These are phyloP conservation scores for Drosophila diplacantha DNA, from an alignment of 2,888 invertebrate genomes.

Conservation along the genomic window DNA sequence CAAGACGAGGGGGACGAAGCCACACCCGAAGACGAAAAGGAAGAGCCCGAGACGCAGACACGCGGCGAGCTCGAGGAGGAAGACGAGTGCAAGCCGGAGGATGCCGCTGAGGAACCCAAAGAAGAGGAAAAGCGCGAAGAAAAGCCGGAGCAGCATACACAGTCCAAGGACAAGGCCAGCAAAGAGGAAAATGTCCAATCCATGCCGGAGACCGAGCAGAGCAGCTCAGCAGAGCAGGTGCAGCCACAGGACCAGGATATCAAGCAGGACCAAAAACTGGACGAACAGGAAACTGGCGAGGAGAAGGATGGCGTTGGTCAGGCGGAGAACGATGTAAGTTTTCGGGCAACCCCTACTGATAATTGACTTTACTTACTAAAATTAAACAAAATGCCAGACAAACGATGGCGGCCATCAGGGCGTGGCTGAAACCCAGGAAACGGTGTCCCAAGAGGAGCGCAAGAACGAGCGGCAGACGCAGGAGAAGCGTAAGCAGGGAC, in stretches of 20 bases:
- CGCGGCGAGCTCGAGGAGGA: slow-evolving; percentile 72
- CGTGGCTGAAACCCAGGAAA: slow-evolving; percentile 76
- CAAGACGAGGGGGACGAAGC: slow-evolving; percentile 77
- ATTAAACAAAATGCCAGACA: slow-evolving; percentile 43
- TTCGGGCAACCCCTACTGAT: too few species aligned
- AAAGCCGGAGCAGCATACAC: slow-evolving; percentile 73
- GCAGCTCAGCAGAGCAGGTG: slow-evolving; percentile 76
- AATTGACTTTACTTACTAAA: not conserved
- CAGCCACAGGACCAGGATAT: slow-evolving; percentile 76
- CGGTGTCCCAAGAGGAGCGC: slow-evolving; percentile 75
- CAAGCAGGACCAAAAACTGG: slow-evolving; percentile 78
- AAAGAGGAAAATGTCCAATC: slow-evolving; percentile 77
- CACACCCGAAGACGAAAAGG: slow-evolving; percentile 78
- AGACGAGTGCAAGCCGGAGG: slow-evolving; percentile 67
- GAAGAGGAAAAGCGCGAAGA: slow-evolving; percentile 76
- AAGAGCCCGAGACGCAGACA: slow-evolving; percentile 79
- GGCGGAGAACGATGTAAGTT: slow-evolving; percentile 82
- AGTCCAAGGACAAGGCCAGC: slow-evolving; percentile 76
- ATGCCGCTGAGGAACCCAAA: slow-evolving; percentile 79
- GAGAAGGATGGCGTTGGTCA: slow-evolving; percentile 84
- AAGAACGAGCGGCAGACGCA: slow-evolving; percentile 77
- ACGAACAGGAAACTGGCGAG: slow-evolving; percentile 80
- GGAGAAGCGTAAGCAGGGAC: slow-evolving; percentile 85
- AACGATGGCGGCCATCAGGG: slow-evolving; percentile 84
- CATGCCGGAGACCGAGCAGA: slow-evolving; percentile 72